phyloP scores from a whole-genome alignment of 2,113 vertebrate species.

The Lamprotornis superbus region DNA sequence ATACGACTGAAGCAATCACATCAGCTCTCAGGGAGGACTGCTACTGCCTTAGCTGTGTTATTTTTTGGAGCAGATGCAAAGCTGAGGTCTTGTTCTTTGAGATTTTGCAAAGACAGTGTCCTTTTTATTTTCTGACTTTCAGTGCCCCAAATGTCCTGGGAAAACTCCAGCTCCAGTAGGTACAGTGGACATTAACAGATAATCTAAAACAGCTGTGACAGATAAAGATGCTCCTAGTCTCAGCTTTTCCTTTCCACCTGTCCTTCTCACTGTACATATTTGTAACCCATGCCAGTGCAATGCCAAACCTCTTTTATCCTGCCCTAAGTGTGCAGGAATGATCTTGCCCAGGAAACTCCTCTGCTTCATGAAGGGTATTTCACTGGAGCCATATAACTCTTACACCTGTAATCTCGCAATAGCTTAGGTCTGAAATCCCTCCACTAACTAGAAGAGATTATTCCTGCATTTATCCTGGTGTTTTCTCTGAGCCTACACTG shows the following conservation, averaged over 20 bases:
- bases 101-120: not conserved
- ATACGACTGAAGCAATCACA: accelerated
- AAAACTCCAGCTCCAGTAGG: not conserved
- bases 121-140: not conserved
- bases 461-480: not conserved
- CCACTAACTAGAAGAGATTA: not conserved
- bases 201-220: not conserved
- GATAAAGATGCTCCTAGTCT: not conserved
- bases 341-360: not conserved
- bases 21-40: not conserved
- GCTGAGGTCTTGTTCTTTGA: not conserved
- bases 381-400: not conserved
- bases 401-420: not conserved
- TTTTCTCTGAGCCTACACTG: accelerated
- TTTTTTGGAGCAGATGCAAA: not conserved
- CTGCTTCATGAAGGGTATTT: not conserved
- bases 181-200: not conserved
- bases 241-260: not conserved
- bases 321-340: not conserved
- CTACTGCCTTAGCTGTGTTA: not conserved
- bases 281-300: not conserved
- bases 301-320: not conserved
- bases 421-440: not conserved
- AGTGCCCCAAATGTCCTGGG: not conserved
- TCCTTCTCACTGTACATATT: accelerated